Evolutionary conservation across 2,888 invertebrate species (phyloP).

Genomic region (Ornithoptera alexandrae): DNA sequence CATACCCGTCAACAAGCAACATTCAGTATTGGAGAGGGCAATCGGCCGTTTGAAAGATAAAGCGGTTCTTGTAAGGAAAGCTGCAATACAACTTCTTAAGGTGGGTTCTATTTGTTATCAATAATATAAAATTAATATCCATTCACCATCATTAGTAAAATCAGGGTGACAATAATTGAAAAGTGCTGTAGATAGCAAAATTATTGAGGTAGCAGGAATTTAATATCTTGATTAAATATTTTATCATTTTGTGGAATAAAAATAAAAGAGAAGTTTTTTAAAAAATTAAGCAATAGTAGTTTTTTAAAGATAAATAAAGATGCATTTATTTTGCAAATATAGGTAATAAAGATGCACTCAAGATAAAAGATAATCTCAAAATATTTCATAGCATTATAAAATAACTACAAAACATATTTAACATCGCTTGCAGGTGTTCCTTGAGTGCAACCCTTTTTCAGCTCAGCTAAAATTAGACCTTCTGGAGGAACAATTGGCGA

Average conservation of each 20-base stretch:
- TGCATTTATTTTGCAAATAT: no score
- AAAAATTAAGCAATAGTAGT: no score
- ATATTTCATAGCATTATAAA: neutral
- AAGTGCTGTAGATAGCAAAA: no score
- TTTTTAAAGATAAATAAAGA: no score
- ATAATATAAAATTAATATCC: neutral
- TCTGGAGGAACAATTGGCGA: slow-evolving; percentile 80
- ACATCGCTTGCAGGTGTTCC: slow-evolving; percentile 78
- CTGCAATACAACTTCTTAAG: slow-evolving; percentile 88
- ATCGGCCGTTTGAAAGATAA: slow-evolving; percentile 89
- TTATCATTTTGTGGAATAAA: neutral
- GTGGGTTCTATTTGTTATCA: slow-evolving; percentile 40
- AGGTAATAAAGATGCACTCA: no score
- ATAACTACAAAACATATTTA: neutral
- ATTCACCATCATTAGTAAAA: no score
- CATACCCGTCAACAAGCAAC: slow-evolving; percentile 86
- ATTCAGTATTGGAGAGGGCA: slow-evolving; percentile 82
- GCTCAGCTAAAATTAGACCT: slow-evolving; percentile 82
- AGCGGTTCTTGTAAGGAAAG: slow-evolving; percentile 90
- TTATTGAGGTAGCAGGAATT: no score
- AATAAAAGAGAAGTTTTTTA: neutral
- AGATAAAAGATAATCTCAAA: no score
- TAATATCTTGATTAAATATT: no score
- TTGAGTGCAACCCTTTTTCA: slow-evolving; percentile 93
- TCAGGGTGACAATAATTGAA: no score